Percentiles rank a stretch among this genome's conserved stretches.
Conservation (phyloP, 1,140 invertebrate genomes). For the Latrodectus geometricus region DNA sequence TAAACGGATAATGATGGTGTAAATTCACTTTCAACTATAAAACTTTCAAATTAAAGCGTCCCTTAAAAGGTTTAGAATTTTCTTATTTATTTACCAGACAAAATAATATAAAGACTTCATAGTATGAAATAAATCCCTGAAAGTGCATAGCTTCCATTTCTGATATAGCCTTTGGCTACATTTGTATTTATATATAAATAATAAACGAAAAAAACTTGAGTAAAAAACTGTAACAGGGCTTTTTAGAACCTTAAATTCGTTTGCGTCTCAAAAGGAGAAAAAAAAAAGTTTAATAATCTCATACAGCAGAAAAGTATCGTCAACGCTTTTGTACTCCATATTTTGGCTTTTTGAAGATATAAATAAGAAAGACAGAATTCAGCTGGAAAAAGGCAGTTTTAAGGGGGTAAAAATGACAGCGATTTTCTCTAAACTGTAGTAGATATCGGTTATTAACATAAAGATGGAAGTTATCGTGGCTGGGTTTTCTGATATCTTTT, state of each 20-base stretch:
- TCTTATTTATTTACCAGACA: neutral
- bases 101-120: neutral
- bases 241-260: slow-evolving; percentile 32
- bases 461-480: slow-evolving; percentile 28
- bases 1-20: neutral
- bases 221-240: slow-evolving; percentile 19
- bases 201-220: slow-evolving; percentile 1
- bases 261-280: neutral
- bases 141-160: slow-evolving; percentile 2
- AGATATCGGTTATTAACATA: slow-evolving; percentile 59
- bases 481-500: slow-evolving; percentile 32
- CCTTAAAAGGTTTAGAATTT: neutral
- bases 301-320: slow-evolving; percentile 3
- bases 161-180: neutral
- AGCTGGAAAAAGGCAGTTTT: slow-evolving; percentile 16
- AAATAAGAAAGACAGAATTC: slow-evolving; percentile 41
- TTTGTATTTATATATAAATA: slow-evolving; percentile 33
- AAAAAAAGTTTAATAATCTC: slow-evolving; percentile 31
- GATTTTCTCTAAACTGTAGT: slow-evolving; percentile 46
- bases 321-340: slow-evolving; percentile 34
- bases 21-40: neutral
- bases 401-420: slow-evolving; percentile 47
- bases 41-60: neutral
- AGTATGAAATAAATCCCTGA: neutral
- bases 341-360: slow-evolving; percentile 24